phyloP scores from a whole-genome alignment of 2,113 vertebrate species.

The Xiphias gladius region DNA sequence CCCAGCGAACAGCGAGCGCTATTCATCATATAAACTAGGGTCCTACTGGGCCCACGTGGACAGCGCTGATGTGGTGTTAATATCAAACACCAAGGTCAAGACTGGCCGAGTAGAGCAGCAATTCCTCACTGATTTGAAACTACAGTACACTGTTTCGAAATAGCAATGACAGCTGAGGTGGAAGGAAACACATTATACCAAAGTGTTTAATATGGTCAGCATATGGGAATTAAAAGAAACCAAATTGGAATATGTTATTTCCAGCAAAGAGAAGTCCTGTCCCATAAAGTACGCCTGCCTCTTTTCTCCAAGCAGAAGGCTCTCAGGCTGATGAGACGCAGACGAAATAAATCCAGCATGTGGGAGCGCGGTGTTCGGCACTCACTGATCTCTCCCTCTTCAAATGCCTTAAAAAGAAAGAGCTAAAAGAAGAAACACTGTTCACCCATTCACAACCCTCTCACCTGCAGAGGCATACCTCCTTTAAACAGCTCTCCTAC shows the following conservation, averaged over 20 bases:
- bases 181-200: neutral
- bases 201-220: neutral
- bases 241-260: neutral
- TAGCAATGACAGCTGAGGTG: neutral
- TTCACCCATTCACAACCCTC: slow-evolving; percentile 16
- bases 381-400: slow-evolving; percentile 13
- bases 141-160: neutral
- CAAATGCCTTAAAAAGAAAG: slow-evolving; percentile 37
- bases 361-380: slow-evolving; percentile 8
- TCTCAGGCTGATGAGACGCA: slow-evolving; percentile 23
- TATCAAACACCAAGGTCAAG: slow-evolving; percentile 39
- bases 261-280: neutral
- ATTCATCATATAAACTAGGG: slow-evolving; percentile 51
- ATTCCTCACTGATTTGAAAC: slow-evolving; percentile 23
- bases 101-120: neutral
- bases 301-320: neutral
- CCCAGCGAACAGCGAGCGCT: neutral
- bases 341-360: slow-evolving; percentile 15
- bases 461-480: slow-evolving; percentile 20
- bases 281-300: neutral
- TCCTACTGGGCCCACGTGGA: slow-evolving; percentile 19
- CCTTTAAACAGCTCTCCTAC: slow-evolving; percentile 44
- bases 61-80: slow-evolving; percentile 35
- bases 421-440: slow-evolving; percentile 40
- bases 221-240: slow-evolving; percentile 1